phyloP scores from a whole-genome alignment of 2,888 invertebrate genomes.

The Thysanoteuthis rhombus region DNA sequence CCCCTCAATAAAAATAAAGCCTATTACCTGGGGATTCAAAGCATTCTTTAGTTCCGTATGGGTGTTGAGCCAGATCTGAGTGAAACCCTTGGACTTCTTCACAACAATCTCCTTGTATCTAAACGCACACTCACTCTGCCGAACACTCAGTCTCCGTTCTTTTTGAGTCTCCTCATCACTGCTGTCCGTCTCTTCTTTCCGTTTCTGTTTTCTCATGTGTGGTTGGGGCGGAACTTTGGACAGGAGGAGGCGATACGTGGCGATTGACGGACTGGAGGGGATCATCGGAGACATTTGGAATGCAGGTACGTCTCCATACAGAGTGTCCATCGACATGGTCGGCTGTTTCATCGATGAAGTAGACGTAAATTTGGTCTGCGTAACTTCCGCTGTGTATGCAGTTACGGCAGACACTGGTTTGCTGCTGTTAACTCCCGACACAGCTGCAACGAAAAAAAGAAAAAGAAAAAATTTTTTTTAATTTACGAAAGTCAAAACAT shows the following conservation, averaged over 20 bases:
- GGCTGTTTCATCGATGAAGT: background rate
- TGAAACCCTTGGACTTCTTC: slow-evolving; percentile 73
- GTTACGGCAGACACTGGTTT: slow-evolving; percentile 34
- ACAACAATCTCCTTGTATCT: slow-evolving; percentile 72
- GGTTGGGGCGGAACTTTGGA: slow-evolving; percentile 55
- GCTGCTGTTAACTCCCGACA: background rate
- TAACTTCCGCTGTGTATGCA: slow-evolving; percentile 35
- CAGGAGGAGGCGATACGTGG: slow-evolving; percentile 57
- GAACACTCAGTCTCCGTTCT: slow-evolving; percentile 63
- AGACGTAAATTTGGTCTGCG: background rate
- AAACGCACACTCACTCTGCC: slow-evolving; percentile 67
- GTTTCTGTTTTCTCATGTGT: slow-evolving; percentile 46
- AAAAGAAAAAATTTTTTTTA: background rate
- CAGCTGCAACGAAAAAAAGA: background rate
- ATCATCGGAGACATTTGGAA: slow-evolving; percentile 47
- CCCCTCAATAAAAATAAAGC: background rate
- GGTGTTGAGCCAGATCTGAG: slow-evolving; percentile 71
- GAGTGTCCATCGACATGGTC: slow-evolving; percentile 40
- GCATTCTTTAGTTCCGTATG: slow-evolving; percentile 74
- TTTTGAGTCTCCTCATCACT: slow-evolving; percentile 44
- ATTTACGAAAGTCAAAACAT: too few relatives aligned
- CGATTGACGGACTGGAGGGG: slow-evolving; percentile 58
- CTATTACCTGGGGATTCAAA: slow-evolving; percentile 74
- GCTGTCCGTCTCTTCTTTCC: slow-evolving; percentile 39
- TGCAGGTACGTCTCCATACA: slow-evolving; percentile 48